These are phyloP conservation scores for Plodia interpunctella DNA, from an alignment of 1,140 invertebrate genomes.

Conservation along the genomic window DNA sequence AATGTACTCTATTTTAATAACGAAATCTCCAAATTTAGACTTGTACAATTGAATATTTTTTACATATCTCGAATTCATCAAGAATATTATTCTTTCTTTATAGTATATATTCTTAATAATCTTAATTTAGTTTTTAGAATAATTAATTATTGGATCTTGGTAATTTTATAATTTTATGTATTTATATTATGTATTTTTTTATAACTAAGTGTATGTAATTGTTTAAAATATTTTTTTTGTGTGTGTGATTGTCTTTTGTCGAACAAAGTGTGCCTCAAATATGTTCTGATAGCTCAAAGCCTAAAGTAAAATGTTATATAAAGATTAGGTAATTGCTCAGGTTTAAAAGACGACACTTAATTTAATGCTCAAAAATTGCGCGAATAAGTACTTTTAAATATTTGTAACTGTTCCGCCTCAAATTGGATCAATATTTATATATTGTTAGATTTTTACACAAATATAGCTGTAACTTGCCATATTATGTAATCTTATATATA, in stretches of 20 bases:
- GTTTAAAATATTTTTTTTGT: not conserved
- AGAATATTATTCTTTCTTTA: not conserved
- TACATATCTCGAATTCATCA: too few species aligned
- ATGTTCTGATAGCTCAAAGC: not conserved
- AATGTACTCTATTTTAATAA: not conserved
- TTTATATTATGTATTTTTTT: constrained; percentile 3
- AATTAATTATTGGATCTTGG: not conserved
- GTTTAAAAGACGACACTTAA: not conserved
- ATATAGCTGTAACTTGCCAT: not conserved
- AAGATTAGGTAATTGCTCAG: not conserved
- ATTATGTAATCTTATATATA: not conserved
- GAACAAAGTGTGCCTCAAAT: not conserved
- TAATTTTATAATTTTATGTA: not conserved
- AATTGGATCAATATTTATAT: not conserved
- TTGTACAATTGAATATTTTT: not conserved
- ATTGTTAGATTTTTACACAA: not conserved
- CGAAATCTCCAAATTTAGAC: not conserved
- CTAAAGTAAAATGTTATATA: not conserved
- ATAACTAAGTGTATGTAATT: not conserved
- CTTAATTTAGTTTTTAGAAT: not conserved
- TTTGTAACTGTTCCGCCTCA: constrained; percentile 8
- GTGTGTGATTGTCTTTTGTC: constrained; percentile 4
- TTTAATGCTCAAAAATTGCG: not conserved
- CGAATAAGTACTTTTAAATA: too few species aligned
- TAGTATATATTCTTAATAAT: not conserved